phyloP scores from a whole-genome alignment of 2,797 vertebrate species.

The Varecia variegata region DNA sequence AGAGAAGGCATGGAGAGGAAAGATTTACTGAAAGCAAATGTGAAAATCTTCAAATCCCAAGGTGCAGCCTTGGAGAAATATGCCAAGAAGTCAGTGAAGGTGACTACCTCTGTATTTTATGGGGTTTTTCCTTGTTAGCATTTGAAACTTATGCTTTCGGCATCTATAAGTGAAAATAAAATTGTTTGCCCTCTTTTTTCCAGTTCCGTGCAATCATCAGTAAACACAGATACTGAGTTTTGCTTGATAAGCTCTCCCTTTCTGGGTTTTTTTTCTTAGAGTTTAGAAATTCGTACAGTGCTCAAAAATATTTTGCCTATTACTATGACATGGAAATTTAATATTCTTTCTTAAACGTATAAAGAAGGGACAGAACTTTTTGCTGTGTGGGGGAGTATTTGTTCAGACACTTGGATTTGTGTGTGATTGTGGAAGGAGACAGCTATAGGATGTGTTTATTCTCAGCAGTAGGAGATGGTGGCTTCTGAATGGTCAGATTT shows the following conservation, averaged over 20 bases:
- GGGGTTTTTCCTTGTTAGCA: not conserved
- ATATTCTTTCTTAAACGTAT: not conserved
- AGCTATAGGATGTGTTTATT: not conserved
- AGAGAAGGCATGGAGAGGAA: slow-evolving; percentile 98
- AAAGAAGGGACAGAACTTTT: slow-evolving; percentile 19
- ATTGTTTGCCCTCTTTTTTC: not conserved
- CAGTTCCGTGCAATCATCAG: not conserved
- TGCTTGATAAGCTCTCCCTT: not conserved
- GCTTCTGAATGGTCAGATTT: not conserved
- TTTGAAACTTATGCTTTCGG: not conserved
- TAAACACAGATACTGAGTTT: not conserved
- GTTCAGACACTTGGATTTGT: not conserved
- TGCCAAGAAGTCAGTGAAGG: slow-evolving; percentile 97
- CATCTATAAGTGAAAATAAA: not conserved
- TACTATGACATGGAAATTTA: not conserved
- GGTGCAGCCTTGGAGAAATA: slow-evolving; percentile 94
- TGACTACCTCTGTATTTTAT: slow-evolving; percentile 73
- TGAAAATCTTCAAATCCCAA: slow-evolving; percentile 96
- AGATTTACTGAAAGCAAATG: slow-evolving; percentile 96
- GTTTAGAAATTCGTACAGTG: not conserved
- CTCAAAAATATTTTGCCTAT: slow-evolving; percentile 1
- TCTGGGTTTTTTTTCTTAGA: not conserved
- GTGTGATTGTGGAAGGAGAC: not conserved
- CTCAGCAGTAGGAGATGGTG: not conserved
- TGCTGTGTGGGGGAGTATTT: not conserved